A percentile compares a stretch with the other conserved stretches of the same genome.
phyloP scores from a whole-genome alignment of 2,888 invertebrate species.

The Atherix ibis region DNA sequence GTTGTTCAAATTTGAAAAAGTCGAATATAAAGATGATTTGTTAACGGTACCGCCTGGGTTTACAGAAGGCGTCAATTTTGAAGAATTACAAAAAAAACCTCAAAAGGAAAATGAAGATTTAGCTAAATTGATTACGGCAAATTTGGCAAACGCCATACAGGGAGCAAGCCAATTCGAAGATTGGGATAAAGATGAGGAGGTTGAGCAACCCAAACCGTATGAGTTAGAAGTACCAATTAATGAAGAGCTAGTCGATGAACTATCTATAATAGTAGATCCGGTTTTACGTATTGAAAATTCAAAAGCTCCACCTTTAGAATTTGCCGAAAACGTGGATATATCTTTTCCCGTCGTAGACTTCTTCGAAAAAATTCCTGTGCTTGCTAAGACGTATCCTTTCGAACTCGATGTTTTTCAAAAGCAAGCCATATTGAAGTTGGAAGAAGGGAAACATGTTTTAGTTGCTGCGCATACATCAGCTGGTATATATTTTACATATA shows the following conservation, averaged over 20 bases:
- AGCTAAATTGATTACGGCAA: no score
- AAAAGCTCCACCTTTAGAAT: constrained; percentile 40
- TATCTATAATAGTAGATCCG: constrained; percentile 16
- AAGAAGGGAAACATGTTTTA: constrained; percentile 89
- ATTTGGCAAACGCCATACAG: no score
- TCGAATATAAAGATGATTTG: constrained; percentile 28
- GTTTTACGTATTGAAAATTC: constrained; percentile 12
- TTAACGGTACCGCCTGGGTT: constrained; percentile 54
- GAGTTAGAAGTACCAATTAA: constrained; percentile 2
- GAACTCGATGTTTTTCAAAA: constrained; percentile 95
- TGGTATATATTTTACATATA: constrained; percentile 30
- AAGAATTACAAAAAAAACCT: constrained; percentile 17
- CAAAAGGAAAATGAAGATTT: constrained; percentile 25
- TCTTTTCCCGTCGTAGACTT: constrained; percentile 68
- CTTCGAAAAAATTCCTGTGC: constrained; percentile 59
- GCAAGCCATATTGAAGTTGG: constrained; percentile 84
- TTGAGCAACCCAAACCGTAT: no score
- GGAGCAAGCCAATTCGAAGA: no score
- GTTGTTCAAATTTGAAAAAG: no score
- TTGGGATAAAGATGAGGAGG: no score
- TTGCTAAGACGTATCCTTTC: constrained; percentile 77
- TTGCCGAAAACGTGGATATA: constrained; percentile 79
- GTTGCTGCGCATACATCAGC: constrained; percentile 99
- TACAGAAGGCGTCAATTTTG: constrained; percentile 40
- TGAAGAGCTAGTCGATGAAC: constrained; percentile 28